Evolutionary conservation across 2,113 vertebrate species (phyloP), one percentile per base, ranked within the genome.

Genomic region (Eulemur macaco): DNA sequence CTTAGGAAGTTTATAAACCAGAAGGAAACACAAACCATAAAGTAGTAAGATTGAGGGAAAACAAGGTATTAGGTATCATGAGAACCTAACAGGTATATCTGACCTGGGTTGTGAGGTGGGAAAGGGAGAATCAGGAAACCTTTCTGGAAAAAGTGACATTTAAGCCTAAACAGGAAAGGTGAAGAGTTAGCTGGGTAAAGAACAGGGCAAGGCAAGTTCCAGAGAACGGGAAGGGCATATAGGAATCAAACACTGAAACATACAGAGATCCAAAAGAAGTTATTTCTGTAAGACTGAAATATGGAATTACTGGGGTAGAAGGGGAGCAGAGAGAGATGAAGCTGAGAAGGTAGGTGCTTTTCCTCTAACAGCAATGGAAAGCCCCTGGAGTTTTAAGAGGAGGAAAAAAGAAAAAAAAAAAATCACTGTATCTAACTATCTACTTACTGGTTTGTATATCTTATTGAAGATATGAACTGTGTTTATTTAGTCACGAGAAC

Each of bases 281-380:
- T 94, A 73, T 50, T 95, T 93, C 81, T 84, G 8, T 78, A 84
- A 94, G 39, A 56, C 63, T 52, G 21, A 91, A 63, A 34, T 39
- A 87, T 64, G 45, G n/a, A 89, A 71, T 58, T 87, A 50, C 6
- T 50, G 10, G 47, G 52, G 34, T 23, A 34, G 14, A 4, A 81
- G 27, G 23, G 42, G 27, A 74, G 6, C 39, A 66, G 37, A 63
- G 47, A 66, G 37, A 66, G 8, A 87, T 17, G 13, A 69, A 96
- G 31, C 23, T 84, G 27, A 88, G 68, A 78, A 94, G 60, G 47
- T 9, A 71, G 4, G 66, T 52, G 31, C 17, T 74, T 31, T 78
- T 85, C 69, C 56, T 69, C 25, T 83, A 77, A 82, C 50, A 87
- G 31, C 47, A 84, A 84, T 21, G 13, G 54, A 64, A 91, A 68